Evolutionary conservation across 2,797 vertebrate species (phyloP), one percentile per base, ranked within the genome.

Genomic region (Ctenochaetus hawaiiensis): DNA sequence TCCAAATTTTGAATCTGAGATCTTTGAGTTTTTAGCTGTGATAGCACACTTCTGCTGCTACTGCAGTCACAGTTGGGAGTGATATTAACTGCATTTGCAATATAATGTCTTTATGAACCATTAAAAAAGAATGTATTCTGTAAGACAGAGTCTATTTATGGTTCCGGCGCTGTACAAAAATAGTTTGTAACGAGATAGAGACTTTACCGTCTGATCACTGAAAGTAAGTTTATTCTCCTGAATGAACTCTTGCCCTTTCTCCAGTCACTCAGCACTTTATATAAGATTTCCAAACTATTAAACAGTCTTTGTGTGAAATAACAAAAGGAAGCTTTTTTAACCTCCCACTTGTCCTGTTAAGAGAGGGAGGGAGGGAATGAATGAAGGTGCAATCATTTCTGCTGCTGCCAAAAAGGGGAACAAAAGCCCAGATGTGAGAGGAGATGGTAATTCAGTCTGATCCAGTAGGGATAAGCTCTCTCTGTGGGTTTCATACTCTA

Each of bases 401-500:
- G 94, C 95, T 93, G 94, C 89, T 95, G 93, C 90, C 92, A 95
- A 90, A 89, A 90, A 76, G 70, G 81, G 69, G 91, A 94, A 97
- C 96, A 96, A 96, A 97, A 95, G 93, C 95, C 94, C 94, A 95
- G 93, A 96, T 93, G 94, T 96, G 95, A 96, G 96, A 92, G 92
- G 93, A 94, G 93, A 96, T 93, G 95, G 96, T 96, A 96, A 96
- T 95, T 96, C 95, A 91, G 93, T 89, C 91, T 94, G 94, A 95
- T 96, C 94, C 93, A 95, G 83, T 67, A 67, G n/a, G 89, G 96
- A 97, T 97, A 96, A 97, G 93, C 91, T 93, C 90, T 93, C 93
- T 95, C 93, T 95, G 94, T 93, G 94, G 93, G 95, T 94, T 95
- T 95, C 94, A 96, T 94, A 93, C 94, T 89, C 95, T 86, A 92